Evolutionary conservation across 1,140 invertebrate species (phyloP).

Genomic region (Agrypnia vestita): DNA sequence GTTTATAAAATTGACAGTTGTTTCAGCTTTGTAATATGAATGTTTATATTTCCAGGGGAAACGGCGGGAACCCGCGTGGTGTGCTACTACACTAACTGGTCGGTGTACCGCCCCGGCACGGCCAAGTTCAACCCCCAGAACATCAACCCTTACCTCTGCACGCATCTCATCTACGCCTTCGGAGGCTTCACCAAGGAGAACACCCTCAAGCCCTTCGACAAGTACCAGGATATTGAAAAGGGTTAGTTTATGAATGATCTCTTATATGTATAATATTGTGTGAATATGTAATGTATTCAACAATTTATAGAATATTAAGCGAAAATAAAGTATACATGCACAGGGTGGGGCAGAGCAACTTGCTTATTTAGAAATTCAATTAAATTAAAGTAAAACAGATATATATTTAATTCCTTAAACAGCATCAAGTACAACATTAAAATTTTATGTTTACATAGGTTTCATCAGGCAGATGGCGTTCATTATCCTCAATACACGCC

Average conservation of each 20-base stretch:
- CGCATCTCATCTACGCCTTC: conserved; percentile 95
- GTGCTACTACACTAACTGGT: conserved; percentile 97
- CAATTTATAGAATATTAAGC: background rate
- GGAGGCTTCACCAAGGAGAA: conserved; percentile 94
- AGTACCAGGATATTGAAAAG: conserved; percentile 96
- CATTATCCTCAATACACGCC: no score
- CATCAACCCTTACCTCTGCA: conserved; percentile 96
- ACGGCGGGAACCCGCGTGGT: conserved; percentile 81
- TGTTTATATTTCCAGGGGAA: conserved; percentile 47
- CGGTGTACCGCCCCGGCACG: conserved; percentile 88
- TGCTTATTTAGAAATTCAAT: no score
- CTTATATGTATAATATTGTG: conserved; percentile 22
- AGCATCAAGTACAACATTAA: background rate
- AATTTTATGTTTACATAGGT: no score
- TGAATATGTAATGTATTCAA: background rate
- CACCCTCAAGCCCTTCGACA: conserved; percentile 92
- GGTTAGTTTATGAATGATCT: conserved; percentile 73
- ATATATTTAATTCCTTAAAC: background rate
- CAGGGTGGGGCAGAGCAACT: background rate
- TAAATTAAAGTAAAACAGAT: background rate
- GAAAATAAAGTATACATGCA: background rate
- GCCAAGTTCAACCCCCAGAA: conserved; percentile 95
- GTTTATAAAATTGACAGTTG: background rate
- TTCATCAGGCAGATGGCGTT: no score
- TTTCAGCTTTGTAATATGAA: conserved; percentile 1